Evolutionary conservation across 2,113 vertebrate genomes (phyloP).

Genomic region (Malurus elegans): DNA sequence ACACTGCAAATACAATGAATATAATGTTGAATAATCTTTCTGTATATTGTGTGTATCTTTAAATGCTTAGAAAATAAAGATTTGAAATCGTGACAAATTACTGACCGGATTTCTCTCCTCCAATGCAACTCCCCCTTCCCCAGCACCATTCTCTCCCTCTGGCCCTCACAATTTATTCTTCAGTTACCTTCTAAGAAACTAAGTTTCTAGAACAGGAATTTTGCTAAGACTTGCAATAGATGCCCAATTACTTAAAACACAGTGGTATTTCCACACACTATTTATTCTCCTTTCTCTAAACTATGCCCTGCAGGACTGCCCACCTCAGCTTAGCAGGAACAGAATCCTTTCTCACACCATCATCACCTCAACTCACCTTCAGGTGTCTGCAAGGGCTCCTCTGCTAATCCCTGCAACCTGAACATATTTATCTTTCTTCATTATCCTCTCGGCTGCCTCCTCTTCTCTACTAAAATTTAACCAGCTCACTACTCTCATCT

Average conservation of each 20-base stretch:
- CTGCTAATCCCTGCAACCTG: background rate
- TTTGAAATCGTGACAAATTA: background rate
- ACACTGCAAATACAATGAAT: background rate
- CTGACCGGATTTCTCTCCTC: background rate
- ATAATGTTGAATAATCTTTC: background rate
- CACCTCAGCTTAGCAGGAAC: background rate
- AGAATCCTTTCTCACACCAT: background rate
- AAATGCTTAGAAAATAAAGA: background rate
- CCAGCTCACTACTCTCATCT: background rate
- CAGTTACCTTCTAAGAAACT: background rate
- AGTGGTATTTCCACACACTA: background rate
- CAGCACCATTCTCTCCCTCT: background rate
- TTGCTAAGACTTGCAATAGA: background rate
- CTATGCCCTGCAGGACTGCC: background rate
- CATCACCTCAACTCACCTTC: background rate
- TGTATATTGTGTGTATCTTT: too few species aligned
- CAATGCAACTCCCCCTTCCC: accelerated
- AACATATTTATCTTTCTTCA: background rate
- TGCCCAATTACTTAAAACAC: background rate
- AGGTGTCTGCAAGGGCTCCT: background rate
- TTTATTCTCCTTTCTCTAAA: background rate
- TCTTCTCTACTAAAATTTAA: background rate
- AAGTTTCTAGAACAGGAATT: background rate
- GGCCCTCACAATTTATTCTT: background rate
- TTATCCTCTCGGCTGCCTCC: background rate